A percentile compares a stretch with the other conserved stretches of the same genome.
Conservation (phyloP, 1,140 invertebrate genomes). For the Tigriopus japonicus region DNA sequence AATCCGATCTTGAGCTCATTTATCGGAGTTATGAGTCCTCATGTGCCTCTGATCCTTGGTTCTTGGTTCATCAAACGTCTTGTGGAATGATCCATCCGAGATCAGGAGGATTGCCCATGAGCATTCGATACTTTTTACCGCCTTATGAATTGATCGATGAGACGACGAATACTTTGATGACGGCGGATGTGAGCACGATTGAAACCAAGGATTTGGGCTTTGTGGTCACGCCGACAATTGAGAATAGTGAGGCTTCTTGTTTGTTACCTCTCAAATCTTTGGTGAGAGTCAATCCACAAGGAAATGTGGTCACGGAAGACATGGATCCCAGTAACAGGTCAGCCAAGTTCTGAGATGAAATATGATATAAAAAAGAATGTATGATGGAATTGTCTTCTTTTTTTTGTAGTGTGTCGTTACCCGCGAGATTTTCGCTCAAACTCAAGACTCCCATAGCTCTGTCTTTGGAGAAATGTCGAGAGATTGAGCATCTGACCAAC, state of each 20-base stretch:
- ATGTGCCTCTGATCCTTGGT: constrained; percentile 53
- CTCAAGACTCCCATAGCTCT: constrained; percentile 68
- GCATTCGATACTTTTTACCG: constrained; percentile 76
- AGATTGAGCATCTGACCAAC: constrained; percentile 48
- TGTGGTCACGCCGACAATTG: too few relatives aligned
- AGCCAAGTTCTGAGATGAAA: too few relatives aligned
- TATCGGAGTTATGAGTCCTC: constrained; percentile 55
- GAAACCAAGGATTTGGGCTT: too few relatives aligned
- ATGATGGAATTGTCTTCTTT: too few relatives aligned
- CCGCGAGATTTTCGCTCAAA: constrained; percentile 71
- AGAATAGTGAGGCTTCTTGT: too few relatives aligned
- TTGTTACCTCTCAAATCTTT: too few relatives aligned
- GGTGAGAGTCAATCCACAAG: too few relatives aligned
- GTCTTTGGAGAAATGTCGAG: constrained; percentile 45
- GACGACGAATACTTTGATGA: constrained; percentile 43
- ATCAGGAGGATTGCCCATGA: constrained; percentile 47
- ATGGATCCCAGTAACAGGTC: too few relatives aligned
- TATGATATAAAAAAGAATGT: too few relatives aligned
- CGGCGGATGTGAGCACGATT: constrained; percentile 47
- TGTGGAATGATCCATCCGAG: constrained; percentile 43
- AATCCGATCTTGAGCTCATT: constrained; percentile 62
- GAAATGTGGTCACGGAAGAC: too few relatives aligned
- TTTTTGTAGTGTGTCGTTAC: constrained; percentile 41
- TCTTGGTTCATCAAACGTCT: constrained; percentile 60
- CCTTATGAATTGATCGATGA: constrained; percentile 70